Evolutionary conservation across 2,888 invertebrate genomes (phyloP).

Genomic region (Fragum fragum): DNA sequence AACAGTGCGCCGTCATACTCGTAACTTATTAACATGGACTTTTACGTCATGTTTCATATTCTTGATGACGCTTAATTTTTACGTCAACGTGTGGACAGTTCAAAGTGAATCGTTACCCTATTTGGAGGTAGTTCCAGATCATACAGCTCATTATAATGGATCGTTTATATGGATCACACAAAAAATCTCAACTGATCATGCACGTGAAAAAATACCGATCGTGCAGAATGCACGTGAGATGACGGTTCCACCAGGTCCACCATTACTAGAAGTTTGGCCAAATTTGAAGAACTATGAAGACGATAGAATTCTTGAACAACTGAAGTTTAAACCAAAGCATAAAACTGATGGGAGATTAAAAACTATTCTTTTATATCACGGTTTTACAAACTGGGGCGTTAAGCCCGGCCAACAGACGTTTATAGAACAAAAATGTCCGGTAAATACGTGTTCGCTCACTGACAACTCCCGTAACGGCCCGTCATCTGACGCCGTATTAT

Average conservation of each 20-base stretch:
- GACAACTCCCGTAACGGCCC: conserved; percentile 83
- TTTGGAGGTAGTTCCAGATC: conserved; percentile 33
- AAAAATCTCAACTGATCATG: not conserved
- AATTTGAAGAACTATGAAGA: conserved; percentile 29
- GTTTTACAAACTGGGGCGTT: conserved; percentile 51
- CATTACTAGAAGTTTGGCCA: conserved; percentile 21
- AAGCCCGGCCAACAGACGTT: conserved; percentile 43
- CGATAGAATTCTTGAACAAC: conserved; percentile 50
- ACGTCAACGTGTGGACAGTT: conserved; percentile 48
- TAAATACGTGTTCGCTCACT: conserved; percentile 94
- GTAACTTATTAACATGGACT: conserved; percentile 7
- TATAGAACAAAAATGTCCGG: conserved; percentile 91
- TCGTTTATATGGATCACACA: conserved; percentile 22
- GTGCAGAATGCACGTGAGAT: not conserved
- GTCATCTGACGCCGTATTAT: conserved; percentile 49
- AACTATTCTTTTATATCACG: conserved; percentile 52
- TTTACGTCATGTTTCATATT: conserved; percentile 33
- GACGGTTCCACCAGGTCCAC: not conserved
- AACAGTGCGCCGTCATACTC: not conserved
- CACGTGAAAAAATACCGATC: no score
- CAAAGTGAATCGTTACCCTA: not conserved
- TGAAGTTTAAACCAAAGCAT: conserved; percentile 35
- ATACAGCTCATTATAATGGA: conserved; percentile 18
- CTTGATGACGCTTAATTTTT: conserved; percentile 50
- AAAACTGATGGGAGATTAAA: conserved; percentile 17